These are phyloP conservation scores for Mesoligia furuncula DNA, from an alignment of 2,888 invertebrate species.

Conservation along the genomic window DNA sequence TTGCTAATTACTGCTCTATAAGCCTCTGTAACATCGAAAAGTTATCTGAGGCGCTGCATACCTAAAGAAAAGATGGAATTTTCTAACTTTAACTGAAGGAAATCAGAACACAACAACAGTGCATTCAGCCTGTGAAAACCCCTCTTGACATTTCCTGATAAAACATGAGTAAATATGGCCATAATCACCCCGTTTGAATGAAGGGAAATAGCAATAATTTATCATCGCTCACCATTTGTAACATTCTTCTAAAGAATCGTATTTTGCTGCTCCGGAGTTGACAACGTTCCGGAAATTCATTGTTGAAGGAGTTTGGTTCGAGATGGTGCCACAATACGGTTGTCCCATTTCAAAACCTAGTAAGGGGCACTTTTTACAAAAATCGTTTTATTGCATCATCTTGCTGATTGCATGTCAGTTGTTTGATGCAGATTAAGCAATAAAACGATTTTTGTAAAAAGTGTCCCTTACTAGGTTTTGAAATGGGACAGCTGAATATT, in stretches of 20 bases:
- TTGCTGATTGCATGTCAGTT: no score
- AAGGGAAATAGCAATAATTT: conserved; percentile 37
- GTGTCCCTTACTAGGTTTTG: no score
- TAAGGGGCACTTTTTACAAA: no score
- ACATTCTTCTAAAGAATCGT: conserved; percentile 26
- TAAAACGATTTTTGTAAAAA: no score
- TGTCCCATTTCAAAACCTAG: no score
- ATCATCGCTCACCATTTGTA: conserved; percentile 39
- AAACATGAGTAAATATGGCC: conserved; percentile 13
- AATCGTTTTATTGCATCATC: no score
- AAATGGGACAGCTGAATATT: no score
- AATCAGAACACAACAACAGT: background rate
- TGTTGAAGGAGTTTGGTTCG: conserved; percentile 17
- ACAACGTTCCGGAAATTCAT: conserved; percentile 44
- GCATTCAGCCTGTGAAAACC: background rate
- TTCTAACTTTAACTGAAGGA: background rate
- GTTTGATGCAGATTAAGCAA: no score
- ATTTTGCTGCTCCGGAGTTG: conserved; percentile 16
- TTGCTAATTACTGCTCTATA: background rate
- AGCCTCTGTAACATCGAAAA: background rate
- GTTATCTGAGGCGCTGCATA: background rate
- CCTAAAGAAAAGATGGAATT: background rate
- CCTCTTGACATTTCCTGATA: conserved; percentile 6
- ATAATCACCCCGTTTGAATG: conserved; percentile 18
- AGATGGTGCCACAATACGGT: conserved; percentile 12